These are phyloP conservation scores for Cephus runcator DNA, from an alignment of 2,888 invertebrate genomes.

Conservation along the genomic window DNA sequence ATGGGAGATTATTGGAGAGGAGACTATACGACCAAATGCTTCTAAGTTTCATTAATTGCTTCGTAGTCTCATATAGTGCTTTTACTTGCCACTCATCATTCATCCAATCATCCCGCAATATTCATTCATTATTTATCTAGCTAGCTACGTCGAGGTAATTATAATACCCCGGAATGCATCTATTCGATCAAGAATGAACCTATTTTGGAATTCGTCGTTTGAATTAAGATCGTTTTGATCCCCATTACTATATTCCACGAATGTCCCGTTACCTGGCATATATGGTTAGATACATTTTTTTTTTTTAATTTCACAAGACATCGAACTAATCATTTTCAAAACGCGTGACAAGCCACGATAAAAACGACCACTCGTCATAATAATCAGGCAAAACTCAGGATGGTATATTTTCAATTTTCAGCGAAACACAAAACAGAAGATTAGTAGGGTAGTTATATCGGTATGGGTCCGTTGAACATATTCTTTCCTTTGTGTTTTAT, in stretches of 20 bases:
- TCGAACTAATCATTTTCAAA: neutral
- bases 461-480: constrained; percentile 26
- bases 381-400: constrained; percentile 14
- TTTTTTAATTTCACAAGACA: neutral
- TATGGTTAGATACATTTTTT: neutral
- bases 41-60: constrained; percentile 60
- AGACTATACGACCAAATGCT: constrained; percentile 58
- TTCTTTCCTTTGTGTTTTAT: constrained; percentile 3
- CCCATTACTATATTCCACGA: neutral
- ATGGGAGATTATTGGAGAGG: constrained; percentile 50
- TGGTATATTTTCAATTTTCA: constrained; percentile 41
- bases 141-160: constrained; percentile 61
- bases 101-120: constrained; percentile 58
- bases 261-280: neutral
- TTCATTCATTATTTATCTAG: constrained; percentile 56
- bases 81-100: constrained; percentile 53
- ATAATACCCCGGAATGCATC: constrained; percentile 38
- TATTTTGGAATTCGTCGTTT: neutral
- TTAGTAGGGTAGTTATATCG: constrained; percentile 37
- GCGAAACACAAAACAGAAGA: constrained; percentile 41
- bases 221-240: neutral
- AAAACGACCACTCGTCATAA: neutral
- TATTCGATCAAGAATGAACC: neutral
- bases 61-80: constrained; percentile 64
- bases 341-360: neutral